Percentiles rank a stretch among this genome's conserved stretches.
Evolutionary conservation across 2,113 vertebrate genomes (phyloP).

Genomic region (Pollachius pollachius): DNA sequence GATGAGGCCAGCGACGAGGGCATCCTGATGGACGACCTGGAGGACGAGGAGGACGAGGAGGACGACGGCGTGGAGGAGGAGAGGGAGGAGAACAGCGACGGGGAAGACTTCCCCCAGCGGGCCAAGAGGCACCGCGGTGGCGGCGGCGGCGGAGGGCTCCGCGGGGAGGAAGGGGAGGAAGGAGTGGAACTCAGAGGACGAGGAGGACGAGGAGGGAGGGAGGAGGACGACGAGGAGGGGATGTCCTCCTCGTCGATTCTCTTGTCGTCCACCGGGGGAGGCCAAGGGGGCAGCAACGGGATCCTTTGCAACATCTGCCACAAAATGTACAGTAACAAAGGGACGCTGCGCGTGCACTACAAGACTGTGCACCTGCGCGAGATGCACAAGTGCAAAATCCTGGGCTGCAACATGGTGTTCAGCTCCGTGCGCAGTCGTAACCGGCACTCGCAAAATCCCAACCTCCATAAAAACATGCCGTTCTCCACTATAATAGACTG

Average conservation of each 20-base stretch:
- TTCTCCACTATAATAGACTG: slow-evolving; percentile 84
- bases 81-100: slow-evolving; percentile 81
- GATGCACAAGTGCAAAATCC: slow-evolving; percentile 99
- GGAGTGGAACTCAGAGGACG: slow-evolving; percentile 42
- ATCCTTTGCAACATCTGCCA: slow-evolving; percentile 98
- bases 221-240: slow-evolving; percentile 51
- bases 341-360: slow-evolving; percentile 97
- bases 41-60: slow-evolving; percentile 62
- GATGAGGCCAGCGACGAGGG: slow-evolving; percentile 96
- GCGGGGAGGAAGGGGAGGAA: slow-evolving; percentile 31
- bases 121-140: slow-evolving; percentile 61
- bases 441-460: slow-evolving; percentile 98
- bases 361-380: slow-evolving; percentile 98
- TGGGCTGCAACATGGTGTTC: slow-evolving; percentile 99
- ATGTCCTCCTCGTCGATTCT: slow-evolving; percentile 76
- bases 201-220: slow-evolving; percentile 39
- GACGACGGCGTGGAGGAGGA: slow-evolving; percentile 32
- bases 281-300: slow-evolving; percentile 81
- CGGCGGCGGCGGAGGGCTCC: slow-evolving; percentile 47
- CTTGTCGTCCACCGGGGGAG: slow-evolving; percentile 79
- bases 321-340: slow-evolving; percentile 99
- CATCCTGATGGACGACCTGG: slow-evolving; percentile 92
- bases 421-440: slow-evolving; percentile 98
- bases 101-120: slow-evolving; percentile 83
- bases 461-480: slow-evolving; percentile 98